Conservation (phyloP, 2,888 invertebrate species). For the Willowsia nigromaculata region DNA sequence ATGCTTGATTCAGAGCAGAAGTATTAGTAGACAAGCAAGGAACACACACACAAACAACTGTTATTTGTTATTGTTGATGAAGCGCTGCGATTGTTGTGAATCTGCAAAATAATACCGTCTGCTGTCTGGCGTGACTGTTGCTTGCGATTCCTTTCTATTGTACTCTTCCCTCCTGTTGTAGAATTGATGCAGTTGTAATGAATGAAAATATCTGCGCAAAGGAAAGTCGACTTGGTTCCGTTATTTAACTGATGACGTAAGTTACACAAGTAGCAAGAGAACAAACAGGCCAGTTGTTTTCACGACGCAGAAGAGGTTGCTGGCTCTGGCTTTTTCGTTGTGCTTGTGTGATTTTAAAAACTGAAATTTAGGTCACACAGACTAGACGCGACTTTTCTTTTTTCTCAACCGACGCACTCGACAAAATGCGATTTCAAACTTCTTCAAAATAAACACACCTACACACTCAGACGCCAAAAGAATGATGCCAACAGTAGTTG, state of each 20-base stretch:
- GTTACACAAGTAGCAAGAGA: background rate
- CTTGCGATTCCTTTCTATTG: background rate
- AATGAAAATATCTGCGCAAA: background rate
- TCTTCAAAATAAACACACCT: conserved; percentile 39
- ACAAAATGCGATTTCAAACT: background rate
- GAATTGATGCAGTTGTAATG: background rate
- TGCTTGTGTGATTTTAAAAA: background rate
- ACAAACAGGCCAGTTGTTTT: background rate
- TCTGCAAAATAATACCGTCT: background rate
- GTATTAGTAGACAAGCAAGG: no score
- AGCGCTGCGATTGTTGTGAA: background rate
- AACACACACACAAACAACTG: background rate
- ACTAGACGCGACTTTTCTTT: conserved; percentile 32
- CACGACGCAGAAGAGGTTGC: background rate
- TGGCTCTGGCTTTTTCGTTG: background rate
- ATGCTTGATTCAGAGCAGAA: no score
- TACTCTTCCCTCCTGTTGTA: background rate
- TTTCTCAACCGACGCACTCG: background rate
- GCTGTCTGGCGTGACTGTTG: background rate
- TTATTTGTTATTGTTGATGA: conserved; percentile 15
- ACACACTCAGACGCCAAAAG: background rate
- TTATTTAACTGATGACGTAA: conserved; percentile 56
- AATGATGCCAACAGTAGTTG: background rate
- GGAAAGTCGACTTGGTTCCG: conserved; percentile 46
- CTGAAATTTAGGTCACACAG: conserved; percentile 43